These are phyloP conservation scores for Argyra leucocephala DNA, from an alignment of 2,888 invertebrate species.

Conservation along the genomic window DNA sequence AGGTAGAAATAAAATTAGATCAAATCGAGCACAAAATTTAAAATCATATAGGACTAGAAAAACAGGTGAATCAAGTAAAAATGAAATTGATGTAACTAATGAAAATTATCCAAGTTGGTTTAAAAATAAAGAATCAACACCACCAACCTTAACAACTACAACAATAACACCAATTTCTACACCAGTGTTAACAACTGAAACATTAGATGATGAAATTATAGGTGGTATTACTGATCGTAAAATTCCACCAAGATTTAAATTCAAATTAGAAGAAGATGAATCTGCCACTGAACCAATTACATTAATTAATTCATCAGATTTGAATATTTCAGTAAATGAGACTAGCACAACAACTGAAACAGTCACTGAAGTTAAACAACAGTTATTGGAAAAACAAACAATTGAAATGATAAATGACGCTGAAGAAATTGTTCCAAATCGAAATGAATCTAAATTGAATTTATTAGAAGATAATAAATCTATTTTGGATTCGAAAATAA, in stretches of 20 bases:
- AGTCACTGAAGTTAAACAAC: too few relatives aligned
- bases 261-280: background rate
- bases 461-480: too few relatives aligned
- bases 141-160: background rate
- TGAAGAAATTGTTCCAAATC: too few relatives aligned
- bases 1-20: background rate
- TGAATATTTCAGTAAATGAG: too few relatives aligned
- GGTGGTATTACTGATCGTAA: background rate
- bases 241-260: background rate
- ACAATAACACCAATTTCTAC: background rate
- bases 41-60: background rate
- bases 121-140: background rate
- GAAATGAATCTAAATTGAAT: too few relatives aligned
- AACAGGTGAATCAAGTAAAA: background rate
- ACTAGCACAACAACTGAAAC: too few relatives aligned
- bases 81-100: background rate
- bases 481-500: too few relatives aligned
- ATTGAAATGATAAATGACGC: too few relatives aligned
- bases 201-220: background rate
- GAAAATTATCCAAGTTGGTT: constrained; percentile 1
- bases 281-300: background rate
- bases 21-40: background rate
- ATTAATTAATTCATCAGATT: too few relatives aligned
- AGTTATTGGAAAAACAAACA: too few relatives aligned
- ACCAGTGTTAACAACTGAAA: background rate